Percentiles rank a stretch among this genome's conserved stretches.
phyloP scores from a whole-genome alignment of 2,888 invertebrate genomes.

The Sisyra nigra region DNA sequence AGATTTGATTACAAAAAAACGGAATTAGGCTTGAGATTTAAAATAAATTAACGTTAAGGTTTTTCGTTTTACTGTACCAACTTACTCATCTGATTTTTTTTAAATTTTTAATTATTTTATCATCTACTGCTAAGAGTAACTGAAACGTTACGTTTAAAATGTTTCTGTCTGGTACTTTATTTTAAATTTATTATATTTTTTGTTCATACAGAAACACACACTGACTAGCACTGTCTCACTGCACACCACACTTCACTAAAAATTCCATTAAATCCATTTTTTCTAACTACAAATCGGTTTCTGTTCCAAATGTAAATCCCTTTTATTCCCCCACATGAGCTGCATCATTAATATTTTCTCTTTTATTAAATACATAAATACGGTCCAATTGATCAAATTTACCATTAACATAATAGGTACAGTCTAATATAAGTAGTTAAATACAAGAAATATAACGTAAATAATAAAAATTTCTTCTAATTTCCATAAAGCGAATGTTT shows the following conservation, averaged over 20 bases:
- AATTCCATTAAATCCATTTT: no score
- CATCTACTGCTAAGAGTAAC: constrained; percentile 2
- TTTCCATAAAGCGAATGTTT: no score
- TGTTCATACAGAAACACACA: constrained; percentile 2
- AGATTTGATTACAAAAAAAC: not conserved
- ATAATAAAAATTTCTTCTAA: no score
- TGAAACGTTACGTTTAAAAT: constrained; percentile 4
- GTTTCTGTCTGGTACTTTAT: not conserved
- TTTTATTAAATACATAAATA: no score
- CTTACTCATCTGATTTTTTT: not conserved
- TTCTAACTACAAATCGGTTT: no score
- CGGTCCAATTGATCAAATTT: no score
- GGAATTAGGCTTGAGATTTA: not conserved
- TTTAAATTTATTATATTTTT: not conserved
- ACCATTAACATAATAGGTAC: no score
- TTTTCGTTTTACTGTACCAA: not conserved
- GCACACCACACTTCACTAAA: not conserved
- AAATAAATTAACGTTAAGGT: not conserved
- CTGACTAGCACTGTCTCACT: constrained; percentile 5
- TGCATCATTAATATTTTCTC: no score
- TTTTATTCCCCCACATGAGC: no score
- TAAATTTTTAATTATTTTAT: not conserved
- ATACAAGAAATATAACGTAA: no score
- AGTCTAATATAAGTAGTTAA: no score
- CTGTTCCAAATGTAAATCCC: no score